Base-by-base conservation (phyloP, 2,888 invertebrate genomes). In the Eutolmus rufibarbis region DNA sequence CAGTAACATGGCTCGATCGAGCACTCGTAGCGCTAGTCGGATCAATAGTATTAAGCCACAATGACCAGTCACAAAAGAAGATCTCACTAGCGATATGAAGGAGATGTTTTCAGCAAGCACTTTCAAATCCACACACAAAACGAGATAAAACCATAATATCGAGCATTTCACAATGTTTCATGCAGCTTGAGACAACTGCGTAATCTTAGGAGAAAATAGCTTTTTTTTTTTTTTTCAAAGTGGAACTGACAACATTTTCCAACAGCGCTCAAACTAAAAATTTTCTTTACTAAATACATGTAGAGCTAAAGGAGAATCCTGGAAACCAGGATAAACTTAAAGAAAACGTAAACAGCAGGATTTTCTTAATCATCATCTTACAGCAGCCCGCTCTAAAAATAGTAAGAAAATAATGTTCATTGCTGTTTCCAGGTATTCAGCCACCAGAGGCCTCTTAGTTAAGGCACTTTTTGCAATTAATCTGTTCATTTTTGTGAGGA, bases 1-100 rank as follows among this genome's bases (percentile, higher is more conserved):
- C 97, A 0, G 96, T 98, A 87, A 98, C 98, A 88, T 98, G 98
- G 98, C 93, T 98, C 88, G 98, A 98, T 93, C 95, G 97, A 76
- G 95, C 97, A 0, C 93, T 98, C n/a, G 96, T 98, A 1, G 95
- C 97, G 1, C 93, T 97, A 88, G 95, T 96, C 1, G 96, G 96
- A 14, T 96, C 96, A 1, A 91, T 97, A 43, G 95, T 96, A 46
- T 51, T 87, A 74, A 23, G 74, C 46, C 66, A 87, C 40, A 87
- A 16, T 34, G 87, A 81, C 31, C 79, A 87, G 74, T n/a, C 79
- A 74, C 87, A 81, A 81, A 86, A 81, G 28, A 40, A 85, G 74
- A 74, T 74, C 74, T 85, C 85, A 74, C 37, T 85, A 28, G 46
- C 74, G 46, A 85, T 85, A 74, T 85, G 74, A 85, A 85, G 23